Base-by-base conservation (phyloP, 2,888 invertebrate species). In the Germaria angustata region DNA sequence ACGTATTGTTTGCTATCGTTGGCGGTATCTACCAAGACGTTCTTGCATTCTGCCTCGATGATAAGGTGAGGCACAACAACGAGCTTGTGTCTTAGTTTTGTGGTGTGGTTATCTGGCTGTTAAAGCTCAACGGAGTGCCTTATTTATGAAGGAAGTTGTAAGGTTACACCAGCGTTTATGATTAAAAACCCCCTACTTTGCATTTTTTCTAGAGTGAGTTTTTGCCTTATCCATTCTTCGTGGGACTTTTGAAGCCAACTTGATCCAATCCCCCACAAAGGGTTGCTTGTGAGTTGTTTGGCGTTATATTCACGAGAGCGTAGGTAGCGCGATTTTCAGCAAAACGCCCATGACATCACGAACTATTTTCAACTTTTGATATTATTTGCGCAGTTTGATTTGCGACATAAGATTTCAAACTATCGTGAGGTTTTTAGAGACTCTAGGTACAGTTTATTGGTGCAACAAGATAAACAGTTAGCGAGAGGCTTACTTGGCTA, bases 231-330 rank as follows among this genome's bases (percentile, higher is more conserved):
- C 65, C 76, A 82, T 44, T 53, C 49, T n/a, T 51, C 28, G 5
- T 46, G 41, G 13, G 34, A 0, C 0, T 49, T 59, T n/a, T 8
- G n/a, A 13, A 85, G 53, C 78, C 80, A 82, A 6, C 0, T 0
- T 22, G 72, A 81, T 1, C 77, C 85, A 46, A 68, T 55, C 84
- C 79, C 83, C 82, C 81, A 83, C 7, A 84, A 24, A 0, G 69
- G 15, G 15, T 59, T 51, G 0, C 34, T 22, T 13, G 20, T n/a
- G 3, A 83, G 66, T 20, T 81, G 66, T 6, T 44, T 15, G 3
- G 81, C 36, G 20, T 17, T 13, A 15, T 77, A 63, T 8, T 81
- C 80, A 5, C 84, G 75, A 17, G 80, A 59, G 17, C 76, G 73
- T 0, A 83, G 2, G 57, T 85, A 1, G 81, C 77, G 0, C 80